Percentiles rank a stretch among this genome's conserved stretches.
Conservation (phyloP, 1,140 invertebrate species). For the Pseudomyrmex dendroicus region DNA sequence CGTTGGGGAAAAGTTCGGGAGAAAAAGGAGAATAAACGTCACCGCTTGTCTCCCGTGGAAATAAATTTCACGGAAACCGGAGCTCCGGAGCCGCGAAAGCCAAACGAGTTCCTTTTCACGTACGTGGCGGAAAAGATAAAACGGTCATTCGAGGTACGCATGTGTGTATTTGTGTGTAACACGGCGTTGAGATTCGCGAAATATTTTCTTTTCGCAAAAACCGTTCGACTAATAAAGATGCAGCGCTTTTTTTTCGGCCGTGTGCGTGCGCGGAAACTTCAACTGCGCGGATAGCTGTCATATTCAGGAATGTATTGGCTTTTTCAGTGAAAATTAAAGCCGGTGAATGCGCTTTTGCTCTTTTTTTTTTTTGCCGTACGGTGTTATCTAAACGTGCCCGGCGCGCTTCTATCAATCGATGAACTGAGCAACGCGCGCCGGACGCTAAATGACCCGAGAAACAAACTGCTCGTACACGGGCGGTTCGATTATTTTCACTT, state of each 20-base stretch:
- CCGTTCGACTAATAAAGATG: constrained; percentile 16
- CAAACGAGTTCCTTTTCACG: neutral
- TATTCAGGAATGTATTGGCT: constrained; percentile 43
- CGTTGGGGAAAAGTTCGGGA: constrained; percentile 31
- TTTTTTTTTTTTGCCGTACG: constrained; percentile 9
- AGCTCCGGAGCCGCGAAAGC: neutral
- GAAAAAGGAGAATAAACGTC: constrained; percentile 28
- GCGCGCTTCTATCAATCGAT: constrained; percentile 20
- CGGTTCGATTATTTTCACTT: constrained; percentile 25
- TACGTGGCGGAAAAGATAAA: neutral
- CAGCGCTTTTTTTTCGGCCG: neutral
- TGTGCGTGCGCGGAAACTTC: neutral
- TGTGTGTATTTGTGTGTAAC: too few relatives aligned
- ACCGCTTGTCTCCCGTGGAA: constrained; percentile 13
- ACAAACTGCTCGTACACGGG: constrained; percentile 6
- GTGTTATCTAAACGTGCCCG: constrained; percentile 42
- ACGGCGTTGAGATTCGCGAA: neutral
- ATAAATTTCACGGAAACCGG: constrained; percentile 28
- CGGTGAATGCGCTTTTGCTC: constrained; percentile 26
- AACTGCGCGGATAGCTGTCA: constrained; percentile 9
- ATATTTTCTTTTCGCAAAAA: constrained; percentile 1
- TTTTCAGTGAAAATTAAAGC: constrained; percentile 33
- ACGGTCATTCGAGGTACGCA: too few relatives aligned
- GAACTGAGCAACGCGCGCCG: constrained; percentile 1
- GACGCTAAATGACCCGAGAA: constrained; percentile 32